Base-by-base conservation (phyloP, 2,797 vertebrate genomes). In the Salmo trutta region DNA sequence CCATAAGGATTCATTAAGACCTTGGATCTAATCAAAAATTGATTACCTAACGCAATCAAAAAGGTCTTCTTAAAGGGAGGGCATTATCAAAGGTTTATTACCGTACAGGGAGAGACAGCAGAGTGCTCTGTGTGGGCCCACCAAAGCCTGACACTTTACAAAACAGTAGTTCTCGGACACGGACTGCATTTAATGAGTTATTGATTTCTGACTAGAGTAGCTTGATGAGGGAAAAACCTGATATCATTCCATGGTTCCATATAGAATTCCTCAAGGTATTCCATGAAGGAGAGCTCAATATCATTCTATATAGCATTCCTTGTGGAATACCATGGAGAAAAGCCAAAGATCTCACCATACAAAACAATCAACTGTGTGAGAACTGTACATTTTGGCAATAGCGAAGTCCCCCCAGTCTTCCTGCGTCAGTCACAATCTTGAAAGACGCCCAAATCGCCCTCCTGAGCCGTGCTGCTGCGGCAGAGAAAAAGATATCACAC, bases 381-480 rank as follows among this genome's bases (percentile, higher is more conserved):
- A 79, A 79, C 79, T 89, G 81, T 79, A 73, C 52, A 56, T 74
- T 74, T 54, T 84, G 81, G 14, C 8, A 16, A 16, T 16, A 67
- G 74, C 19, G 47, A 19, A 74, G 82, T 17, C 77, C 81, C 72
- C 77, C 82, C 77, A 76, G 80, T 31, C 75, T 62, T 24, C 65
- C 76, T 75, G 78, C 82, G 70, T 79, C 74, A 83, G 85, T 83
- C 75, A 27, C 59, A 64, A 27, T 79, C 79, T 82, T 88, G 77
- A 74, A 76, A 47, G 79, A 84, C 24, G 79, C 78, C 70, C 82
- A 82, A 86, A 88, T 87, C 82, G 85, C 80, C 31, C 81, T 47
- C 15, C 65, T 5, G 27, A 88, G 81, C n/a, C 12, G 8, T n/a
- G 68, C 78, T 75, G 75, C 68, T 74, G 74, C 77, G 84, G 78